Evolutionary conservation across 2,797 vertebrate genomes (phyloP).

Genomic region (Micromesistius poutassou): DNA sequence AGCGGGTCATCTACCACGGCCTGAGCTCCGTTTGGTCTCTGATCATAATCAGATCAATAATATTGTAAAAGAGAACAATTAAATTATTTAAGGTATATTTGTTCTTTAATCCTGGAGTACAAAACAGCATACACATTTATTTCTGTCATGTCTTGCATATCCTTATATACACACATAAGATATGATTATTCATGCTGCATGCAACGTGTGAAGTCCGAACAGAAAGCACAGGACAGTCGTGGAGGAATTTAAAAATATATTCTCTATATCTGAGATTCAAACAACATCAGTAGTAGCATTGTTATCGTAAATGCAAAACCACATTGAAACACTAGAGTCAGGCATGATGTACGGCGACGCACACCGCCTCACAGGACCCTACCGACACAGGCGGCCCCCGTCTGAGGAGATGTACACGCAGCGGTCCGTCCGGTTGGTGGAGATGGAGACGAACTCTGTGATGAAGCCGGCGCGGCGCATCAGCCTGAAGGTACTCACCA

Average conservation of each 20-base stretch:
- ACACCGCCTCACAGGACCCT: conserved; percentile 2
- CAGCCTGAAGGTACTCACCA: conserved; percentile 91
- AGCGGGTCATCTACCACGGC: neutral
- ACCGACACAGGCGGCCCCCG: conserved; percentile 95
- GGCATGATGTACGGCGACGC: neutral
- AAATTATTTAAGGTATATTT: neutral
- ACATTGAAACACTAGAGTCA: neutral
- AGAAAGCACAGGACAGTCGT: too few relatives aligned
- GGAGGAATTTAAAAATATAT: too few relatives aligned
- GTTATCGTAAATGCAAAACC: neutral
- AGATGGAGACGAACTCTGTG: conserved; percentile 98
- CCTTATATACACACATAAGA: too few relatives aligned
- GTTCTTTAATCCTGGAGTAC: neutral
- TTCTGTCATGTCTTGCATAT: too few relatives aligned
- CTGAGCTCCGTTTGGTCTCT: neutral
- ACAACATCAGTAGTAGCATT: neutral
- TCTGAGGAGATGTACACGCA: conserved; percentile 98
- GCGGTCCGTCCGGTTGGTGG: conserved; percentile 92
- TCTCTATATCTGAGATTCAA: neutral
- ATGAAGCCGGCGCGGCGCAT: conserved; percentile 96
- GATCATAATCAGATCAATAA: neutral
- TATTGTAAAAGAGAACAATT: neutral
- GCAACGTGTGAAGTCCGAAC: too few relatives aligned
- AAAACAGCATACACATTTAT: too few relatives aligned
- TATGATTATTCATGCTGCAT: too few relatives aligned